Evolutionary conservation across 2,888 invertebrate genomes (phyloP).

Genomic region (Trypoxylon attenuatum): DNA sequence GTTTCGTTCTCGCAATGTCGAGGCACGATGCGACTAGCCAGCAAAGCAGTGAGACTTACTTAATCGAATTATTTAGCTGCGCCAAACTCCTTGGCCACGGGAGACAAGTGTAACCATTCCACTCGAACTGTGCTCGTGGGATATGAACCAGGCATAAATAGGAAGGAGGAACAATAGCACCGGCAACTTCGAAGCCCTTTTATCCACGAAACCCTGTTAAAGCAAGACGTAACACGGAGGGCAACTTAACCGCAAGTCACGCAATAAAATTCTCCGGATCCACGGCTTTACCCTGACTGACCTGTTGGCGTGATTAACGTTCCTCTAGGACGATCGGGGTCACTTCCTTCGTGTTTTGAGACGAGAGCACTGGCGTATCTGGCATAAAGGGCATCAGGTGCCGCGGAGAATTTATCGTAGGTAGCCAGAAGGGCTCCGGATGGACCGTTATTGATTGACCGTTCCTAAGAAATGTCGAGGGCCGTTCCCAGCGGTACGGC

Average conservation of each 20-base stretch:
- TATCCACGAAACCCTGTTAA: too few species aligned
- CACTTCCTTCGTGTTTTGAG: too few species aligned
- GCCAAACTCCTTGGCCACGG: conserved; percentile 55
- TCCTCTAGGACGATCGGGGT: too few species aligned
- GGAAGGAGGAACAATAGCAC: too few species aligned
- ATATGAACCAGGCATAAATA: too few species aligned
- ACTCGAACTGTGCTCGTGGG: conserved; percentile 62
- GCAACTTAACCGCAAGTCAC: too few species aligned
- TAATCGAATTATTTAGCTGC: conserved; percentile 67
- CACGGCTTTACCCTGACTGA: too few species aligned
- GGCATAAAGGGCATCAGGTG: conserved; percentile 31
- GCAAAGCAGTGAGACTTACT: conserved; percentile 62
- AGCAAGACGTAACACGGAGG: too few species aligned
- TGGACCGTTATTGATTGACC: conserved; percentile 51
- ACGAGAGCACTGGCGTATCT: too few species aligned
- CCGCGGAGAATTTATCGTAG: conserved; percentile 24
- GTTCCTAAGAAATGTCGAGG: conserved; percentile 43
- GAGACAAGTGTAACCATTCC: conserved; percentile 62
- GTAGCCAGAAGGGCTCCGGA: conserved; percentile 29
- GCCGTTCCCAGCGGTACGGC: conserved; percentile 25
- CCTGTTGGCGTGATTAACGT: too few species aligned
- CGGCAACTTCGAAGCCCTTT: too few species aligned
- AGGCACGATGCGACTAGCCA: conserved; percentile 32
- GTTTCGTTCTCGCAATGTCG: conserved; percentile 22
- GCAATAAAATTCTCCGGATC: too few species aligned